These are phyloP conservation scores for Alosa alosa DNA, from an alignment of 2,113 vertebrate genomes.

Conservation along the genomic window DNA sequence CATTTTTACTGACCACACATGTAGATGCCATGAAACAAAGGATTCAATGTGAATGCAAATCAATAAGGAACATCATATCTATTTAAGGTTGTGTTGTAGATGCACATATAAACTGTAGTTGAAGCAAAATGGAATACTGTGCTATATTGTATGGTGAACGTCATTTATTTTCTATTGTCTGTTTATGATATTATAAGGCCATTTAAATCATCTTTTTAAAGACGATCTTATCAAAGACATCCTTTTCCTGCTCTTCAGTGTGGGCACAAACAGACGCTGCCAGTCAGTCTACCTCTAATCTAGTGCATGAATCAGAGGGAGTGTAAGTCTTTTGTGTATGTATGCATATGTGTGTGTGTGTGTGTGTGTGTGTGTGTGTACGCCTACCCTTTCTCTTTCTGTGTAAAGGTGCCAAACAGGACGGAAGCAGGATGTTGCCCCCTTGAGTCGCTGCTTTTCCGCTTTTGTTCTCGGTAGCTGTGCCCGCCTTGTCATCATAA, in stretches of 20 bases:
- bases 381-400: background rate
- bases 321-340: background rate
- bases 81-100: too few relatives aligned
- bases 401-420: background rate
- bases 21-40: too few relatives aligned
- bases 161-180: too few relatives aligned
- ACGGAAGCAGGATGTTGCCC: constrained; percentile 4
- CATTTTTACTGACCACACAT: too few relatives aligned
- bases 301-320: background rate
- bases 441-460: background rate
- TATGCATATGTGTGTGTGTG: background rate
- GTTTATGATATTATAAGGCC: too few relatives aligned
- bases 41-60: too few relatives aligned
- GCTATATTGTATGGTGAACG: too few relatives aligned
- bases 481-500: background rate
- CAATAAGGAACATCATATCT: too few relatives aligned
- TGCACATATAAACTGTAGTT: too few relatives aligned
- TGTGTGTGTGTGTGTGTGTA: constrained; percentile 10
- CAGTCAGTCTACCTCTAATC: background rate
- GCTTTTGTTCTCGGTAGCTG: background rate
- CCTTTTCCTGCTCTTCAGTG: background rate
- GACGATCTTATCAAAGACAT: background rate
- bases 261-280: background rate
- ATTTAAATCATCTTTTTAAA: background rate
- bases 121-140: too few relatives aligned